Evolutionary conservation across 2,888 invertebrate genomes (phyloP).

Genomic region (Heteropelma amictum): DNA sequence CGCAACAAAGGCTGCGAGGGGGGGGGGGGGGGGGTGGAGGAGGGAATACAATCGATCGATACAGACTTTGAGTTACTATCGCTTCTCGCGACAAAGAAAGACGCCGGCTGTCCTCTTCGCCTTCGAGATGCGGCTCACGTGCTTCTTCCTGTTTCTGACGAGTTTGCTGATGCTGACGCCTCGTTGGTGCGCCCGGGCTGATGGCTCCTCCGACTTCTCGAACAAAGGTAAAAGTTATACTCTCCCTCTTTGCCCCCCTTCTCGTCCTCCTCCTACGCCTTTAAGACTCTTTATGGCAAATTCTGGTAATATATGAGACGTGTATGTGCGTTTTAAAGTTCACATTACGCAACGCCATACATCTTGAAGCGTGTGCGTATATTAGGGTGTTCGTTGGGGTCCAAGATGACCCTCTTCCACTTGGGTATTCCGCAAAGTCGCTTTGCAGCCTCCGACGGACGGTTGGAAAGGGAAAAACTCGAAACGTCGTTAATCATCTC

Average conservation of each 20-base stretch:
- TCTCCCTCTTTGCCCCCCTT: not conserved
- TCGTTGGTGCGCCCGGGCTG: conserved; percentile 61
- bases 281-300: conserved; percentile 17
- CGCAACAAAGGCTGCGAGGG: no score
- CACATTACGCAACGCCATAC: no score
- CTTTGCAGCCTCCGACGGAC: no score
- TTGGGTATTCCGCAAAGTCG: no score
- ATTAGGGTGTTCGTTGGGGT: no score
- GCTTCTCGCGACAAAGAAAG: conserved; percentile 39
- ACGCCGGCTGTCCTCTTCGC: not conserved
- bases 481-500: no score
- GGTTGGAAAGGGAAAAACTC: no score
- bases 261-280: not conserved
- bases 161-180: conserved; percentile 70
- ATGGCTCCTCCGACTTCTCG: conserved; percentile 68
- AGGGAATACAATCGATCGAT: conserved; percentile 42
- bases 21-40: no score
- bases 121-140: conserved; percentile 73
- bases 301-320: conserved; percentile 7
- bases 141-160: conserved; percentile 71
- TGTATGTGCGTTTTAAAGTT: not conserved
- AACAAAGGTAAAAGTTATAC: conserved; percentile 72
- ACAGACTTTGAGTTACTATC: conserved; percentile 34
- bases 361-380: no score
- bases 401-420: no score